Conservation (phyloP, 2,113 vertebrate species). For the Alouatta palliata region DNA sequence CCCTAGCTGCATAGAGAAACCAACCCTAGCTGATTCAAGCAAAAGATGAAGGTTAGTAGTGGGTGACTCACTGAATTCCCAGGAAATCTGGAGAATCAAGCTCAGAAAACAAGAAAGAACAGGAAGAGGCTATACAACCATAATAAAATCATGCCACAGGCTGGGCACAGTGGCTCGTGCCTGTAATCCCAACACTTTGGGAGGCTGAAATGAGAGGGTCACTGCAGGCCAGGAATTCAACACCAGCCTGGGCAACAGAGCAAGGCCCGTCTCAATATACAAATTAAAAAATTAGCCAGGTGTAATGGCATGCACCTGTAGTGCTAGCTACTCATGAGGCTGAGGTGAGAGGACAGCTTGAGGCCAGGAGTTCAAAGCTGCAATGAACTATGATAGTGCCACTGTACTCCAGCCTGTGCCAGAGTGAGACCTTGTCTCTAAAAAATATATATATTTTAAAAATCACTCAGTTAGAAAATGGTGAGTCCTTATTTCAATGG, state of each 20-base stretch:
- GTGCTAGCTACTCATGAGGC: not conserved
- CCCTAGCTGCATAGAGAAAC: not conserved
- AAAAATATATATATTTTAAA: too few species aligned
- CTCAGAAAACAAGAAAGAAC: conserved; percentile 21
- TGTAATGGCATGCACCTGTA: not conserved
- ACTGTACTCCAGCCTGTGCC: not conserved
- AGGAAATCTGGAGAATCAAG: conserved; percentile 7
- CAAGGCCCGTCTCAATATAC: not conserved
- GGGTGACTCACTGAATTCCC: not conserved
- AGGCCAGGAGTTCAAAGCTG: not conserved
- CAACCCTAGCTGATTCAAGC: not conserved
- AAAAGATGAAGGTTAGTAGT: conserved; percentile 2
- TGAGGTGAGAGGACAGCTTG: not conserved
- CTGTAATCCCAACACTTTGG: not conserved
- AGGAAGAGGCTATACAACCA: not conserved
- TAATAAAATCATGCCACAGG: not conserved
- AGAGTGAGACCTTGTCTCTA: not conserved
- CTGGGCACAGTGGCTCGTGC: not conserved
- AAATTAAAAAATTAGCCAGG: not conserved
- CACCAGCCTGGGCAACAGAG: not conserved
- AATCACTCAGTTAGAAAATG: too few species aligned
- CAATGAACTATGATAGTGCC: not conserved
- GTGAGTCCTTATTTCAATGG: too few species aligned
- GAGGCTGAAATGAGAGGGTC: not conserved
- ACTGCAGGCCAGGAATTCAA: not conserved